Evolutionary conservation across 2,888 invertebrate species (phyloP).

Genomic region (Xanthorhoe spadicearia): DNA sequence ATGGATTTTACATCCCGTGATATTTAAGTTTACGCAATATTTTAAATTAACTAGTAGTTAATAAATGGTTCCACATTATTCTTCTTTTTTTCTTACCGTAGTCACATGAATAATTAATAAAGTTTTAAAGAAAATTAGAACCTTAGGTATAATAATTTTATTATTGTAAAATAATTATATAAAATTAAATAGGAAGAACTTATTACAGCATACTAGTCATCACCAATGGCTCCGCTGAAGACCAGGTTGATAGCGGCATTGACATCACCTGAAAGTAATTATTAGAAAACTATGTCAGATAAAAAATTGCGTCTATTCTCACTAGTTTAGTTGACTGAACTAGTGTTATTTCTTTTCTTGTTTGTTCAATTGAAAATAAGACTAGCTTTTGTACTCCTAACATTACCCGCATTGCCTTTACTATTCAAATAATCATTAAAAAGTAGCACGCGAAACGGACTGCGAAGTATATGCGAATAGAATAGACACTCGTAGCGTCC

Average conservation of each 20-base stretch:
- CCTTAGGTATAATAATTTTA: background rate
- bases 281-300: background rate
- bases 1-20: slow-evolving; percentile 67
- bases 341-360: too few relatives aligned
- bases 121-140: too few relatives aligned
- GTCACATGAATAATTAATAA: too few relatives aligned
- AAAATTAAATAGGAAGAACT: background rate
- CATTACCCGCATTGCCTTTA: too few relatives aligned
- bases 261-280: slow-evolving; percentile 89
- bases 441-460: too few relatives aligned
- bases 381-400: too few relatives aligned
- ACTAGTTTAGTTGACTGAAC: too few relatives aligned
- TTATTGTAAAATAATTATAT: background rate
- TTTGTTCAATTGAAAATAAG: too few relatives aligned
- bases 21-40: slow-evolving; percentile 55
- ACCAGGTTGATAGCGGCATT: slow-evolving; percentile 96
- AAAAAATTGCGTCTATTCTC: too few relatives aligned
- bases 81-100: slow-evolving; percentile 15
- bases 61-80: slow-evolving; percentile 33
- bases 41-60: slow-evolving; percentile 58
- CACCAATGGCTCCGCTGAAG: slow-evolving; percentile 85
- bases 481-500: too few relatives aligned
- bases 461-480: too few relatives aligned
- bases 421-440: too few relatives aligned
- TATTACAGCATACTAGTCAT: slow-evolving; percentile 54